Conservation (phyloP, 2,888 invertebrate genomes). For the Stomorhina lunata region DNA sequence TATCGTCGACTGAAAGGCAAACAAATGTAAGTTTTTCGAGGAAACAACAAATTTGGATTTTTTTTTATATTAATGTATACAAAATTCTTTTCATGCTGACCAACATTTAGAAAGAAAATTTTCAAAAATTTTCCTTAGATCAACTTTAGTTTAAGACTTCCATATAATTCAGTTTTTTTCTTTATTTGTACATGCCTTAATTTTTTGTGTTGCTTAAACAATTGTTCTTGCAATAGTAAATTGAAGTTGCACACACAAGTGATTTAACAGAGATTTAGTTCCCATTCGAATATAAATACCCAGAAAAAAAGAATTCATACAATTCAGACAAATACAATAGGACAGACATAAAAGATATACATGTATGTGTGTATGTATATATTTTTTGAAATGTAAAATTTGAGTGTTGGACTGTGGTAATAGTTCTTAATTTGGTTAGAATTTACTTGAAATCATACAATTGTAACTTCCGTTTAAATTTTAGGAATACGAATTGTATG, state of each 20-base stretch:
- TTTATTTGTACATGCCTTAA: background rate
- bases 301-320: background rate
- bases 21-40: too few species aligned
- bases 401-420: background rate
- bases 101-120: too few species aligned
- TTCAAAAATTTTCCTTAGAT: too few species aligned
- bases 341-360: background rate
- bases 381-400: background rate
- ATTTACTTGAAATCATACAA: background rate
- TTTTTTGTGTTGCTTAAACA: conserved; percentile 33
- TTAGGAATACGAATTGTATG: too few species aligned
- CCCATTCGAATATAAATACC: conserved; percentile 17
- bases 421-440: conserved; percentile 17
- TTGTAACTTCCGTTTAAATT: background rate
- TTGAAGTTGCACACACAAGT: conserved; percentile 46
- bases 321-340: background rate
- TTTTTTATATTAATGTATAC: too few species aligned
- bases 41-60: too few species aligned
- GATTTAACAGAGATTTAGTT: conserved; percentile 61
- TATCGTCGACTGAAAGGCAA: too few species aligned
- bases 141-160: conserved; percentile 5
- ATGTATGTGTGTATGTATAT: background rate
- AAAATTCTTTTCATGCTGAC: too few species aligned
- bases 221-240: conserved; percentile 20
- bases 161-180: background rate